Evolutionary conservation across 2,888 invertebrate genomes (phyloP).

Genomic region (Deilephila elpenor): DNA sequence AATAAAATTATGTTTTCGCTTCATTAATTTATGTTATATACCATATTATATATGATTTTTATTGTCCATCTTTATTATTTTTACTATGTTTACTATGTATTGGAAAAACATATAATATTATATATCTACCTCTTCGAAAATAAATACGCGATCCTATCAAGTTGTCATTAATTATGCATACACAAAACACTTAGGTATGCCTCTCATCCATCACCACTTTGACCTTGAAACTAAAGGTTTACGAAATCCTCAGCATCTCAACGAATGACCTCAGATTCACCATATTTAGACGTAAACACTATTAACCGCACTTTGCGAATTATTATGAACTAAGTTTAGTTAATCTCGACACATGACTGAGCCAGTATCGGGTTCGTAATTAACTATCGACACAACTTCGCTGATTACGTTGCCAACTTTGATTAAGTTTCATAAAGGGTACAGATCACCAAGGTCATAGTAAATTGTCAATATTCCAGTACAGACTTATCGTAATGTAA

Average conservation of each 20-base stretch:
- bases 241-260: not conserved
- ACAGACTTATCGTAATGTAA: not conserved
- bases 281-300: not conserved
- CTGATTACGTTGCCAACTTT: conserved; percentile 26
- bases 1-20: no score
- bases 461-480: not conserved
- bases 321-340: conserved; percentile 26
- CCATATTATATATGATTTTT: no score
- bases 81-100: no score
- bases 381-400: conserved; percentile 23
- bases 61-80: no score
- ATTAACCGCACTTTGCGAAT: not conserved
- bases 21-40: no score
- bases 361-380: conserved; percentile 23
- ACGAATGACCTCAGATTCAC: not conserved
- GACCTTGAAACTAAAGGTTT: not conserved
- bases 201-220: not conserved
- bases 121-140: no score
- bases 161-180: no score
- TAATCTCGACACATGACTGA: conserved; percentile 27
- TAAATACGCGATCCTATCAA: no score
- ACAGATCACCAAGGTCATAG: not conserved
- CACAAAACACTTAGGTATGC: not conserved
- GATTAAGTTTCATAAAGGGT: conserved; percentile 26
- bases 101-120: no score